Percentiles rank a stretch among this genome's conserved stretches.
Evolutionary conservation across 2,888 invertebrate genomes (phyloP).

Genomic region (Dryadula phaetusa): DNA sequence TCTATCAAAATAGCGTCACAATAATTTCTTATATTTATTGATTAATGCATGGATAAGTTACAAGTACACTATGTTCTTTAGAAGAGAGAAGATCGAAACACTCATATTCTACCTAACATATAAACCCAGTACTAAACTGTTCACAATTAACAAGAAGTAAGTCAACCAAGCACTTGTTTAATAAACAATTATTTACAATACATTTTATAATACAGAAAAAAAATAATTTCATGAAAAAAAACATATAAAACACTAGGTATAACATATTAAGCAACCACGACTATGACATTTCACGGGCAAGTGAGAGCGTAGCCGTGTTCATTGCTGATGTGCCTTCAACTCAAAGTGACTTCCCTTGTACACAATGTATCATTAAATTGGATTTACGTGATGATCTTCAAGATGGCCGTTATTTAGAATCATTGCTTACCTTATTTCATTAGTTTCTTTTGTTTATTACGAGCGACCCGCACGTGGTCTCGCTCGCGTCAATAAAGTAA

Average conservation of each 20-base stretch:
- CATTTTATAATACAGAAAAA: background rate
- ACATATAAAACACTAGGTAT: background rate
- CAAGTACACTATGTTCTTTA: too few species aligned
- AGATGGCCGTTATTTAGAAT: background rate
- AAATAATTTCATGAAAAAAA: background rate
- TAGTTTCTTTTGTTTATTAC: too few species aligned
- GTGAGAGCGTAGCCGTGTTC: conserved; percentile 20
- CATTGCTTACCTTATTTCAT: too few species aligned
- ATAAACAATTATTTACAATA: background rate
- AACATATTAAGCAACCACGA: background rate
- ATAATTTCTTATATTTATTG: too few species aligned
- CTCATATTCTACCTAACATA: too few species aligned
- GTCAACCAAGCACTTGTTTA: background rate
- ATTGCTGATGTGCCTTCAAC: conserved; percentile 30
- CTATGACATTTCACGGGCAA: conserved; percentile 13
- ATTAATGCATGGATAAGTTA: too few species aligned
- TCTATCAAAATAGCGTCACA: too few species aligned
- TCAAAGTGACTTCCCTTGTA: conserved; percentile 52
- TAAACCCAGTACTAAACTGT: too few species aligned
- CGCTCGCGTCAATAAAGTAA: too few species aligned
- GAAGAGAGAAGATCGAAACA: too few species aligned
- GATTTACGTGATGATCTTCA: conserved; percentile 47
- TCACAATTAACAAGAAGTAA: too few species aligned
- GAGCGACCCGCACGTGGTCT: too few species aligned
- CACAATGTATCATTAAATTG: conserved; percentile 50